Evolutionary conservation across 2,888 invertebrate genomes (phyloP), one percentile per base, ranked within the genome.

Genomic region (Agrenia bidenticulata): DNA sequence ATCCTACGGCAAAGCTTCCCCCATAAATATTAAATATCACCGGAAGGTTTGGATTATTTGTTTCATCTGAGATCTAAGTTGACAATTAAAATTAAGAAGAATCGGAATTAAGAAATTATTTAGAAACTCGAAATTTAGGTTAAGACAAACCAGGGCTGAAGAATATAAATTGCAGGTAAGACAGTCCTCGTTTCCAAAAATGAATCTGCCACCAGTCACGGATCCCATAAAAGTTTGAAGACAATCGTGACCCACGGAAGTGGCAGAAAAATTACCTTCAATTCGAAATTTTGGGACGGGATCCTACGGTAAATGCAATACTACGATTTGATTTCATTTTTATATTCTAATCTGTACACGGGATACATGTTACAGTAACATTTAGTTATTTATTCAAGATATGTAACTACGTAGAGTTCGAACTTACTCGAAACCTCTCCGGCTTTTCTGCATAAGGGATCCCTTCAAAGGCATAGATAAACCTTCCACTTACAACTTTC

Each of bases 401-500:
- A 32, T 32, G 32, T 32, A 32, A 32, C 11, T 32, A 7, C 32
- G 11, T 32, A n/a, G n/a, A n/a, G n/a, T n/a, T n/a, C n/a, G 32
- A 32, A 32, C 32, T 32, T 32, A 32, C 32, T 7, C 11, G 32
- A 32, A 32, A 45, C 15, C 45, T 45, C 45, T 9, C n/a, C 19
- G 45, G 7, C 4, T 5, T n/a, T 19, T 15, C 45, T 11, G 39
- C 9, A 45, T 17, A 45, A 9, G 7, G 45, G 15, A 45, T 45
- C 19, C 45, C 45, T 19, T 45, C 45, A 45, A 45, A 45, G 7
- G 45, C 45, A 15, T 45, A 45, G n/a, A 45, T 45, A 4, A 5
- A 4, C 19, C 45, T 45, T 45, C 45, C 45, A 45, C 19, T 45
- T 4, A 45, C 15, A 45, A 19, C 45, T 45, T 45, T 45, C 45